Percentiles rank a stretch among this genome's conserved stretches.
Conservation (phyloP, 2,888 invertebrate species). For the Furcula furcula region DNA sequence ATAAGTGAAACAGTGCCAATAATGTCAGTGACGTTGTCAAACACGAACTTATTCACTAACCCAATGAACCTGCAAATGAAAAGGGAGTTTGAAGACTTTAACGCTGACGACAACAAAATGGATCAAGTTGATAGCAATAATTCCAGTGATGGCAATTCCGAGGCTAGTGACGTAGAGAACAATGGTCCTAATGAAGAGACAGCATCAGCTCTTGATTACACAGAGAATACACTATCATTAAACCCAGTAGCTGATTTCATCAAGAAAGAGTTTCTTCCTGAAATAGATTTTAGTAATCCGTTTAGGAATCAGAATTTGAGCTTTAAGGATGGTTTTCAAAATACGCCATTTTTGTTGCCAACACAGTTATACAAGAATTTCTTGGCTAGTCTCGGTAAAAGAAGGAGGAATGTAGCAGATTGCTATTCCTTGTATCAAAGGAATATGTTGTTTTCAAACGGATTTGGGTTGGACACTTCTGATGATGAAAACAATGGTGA, state of each 20-base stretch:
- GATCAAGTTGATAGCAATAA: conserved; percentile 62
- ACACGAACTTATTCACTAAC: conserved; percentile 62
- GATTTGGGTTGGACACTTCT: conserved; percentile 65
- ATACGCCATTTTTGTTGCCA: conserved; percentile 84
- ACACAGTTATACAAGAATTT: conserved; percentile 91
- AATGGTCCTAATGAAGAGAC: conserved; percentile 56
- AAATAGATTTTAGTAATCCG: conserved; percentile 68
- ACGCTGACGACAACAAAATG: conserved; percentile 54
- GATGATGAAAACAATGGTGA: conserved; percentile 70
- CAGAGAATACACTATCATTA: conserved; percentile 61
- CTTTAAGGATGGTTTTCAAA: conserved; percentile 68
- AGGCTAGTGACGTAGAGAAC: conserved; percentile 69
- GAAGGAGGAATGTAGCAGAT: conserved; percentile 68
- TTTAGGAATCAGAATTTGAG: conserved; percentile 65
- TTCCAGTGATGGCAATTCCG: conserved; percentile 69
- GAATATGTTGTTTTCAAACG: conserved; percentile 80
- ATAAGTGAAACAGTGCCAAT: conserved; percentile 55
- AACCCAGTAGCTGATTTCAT: conserved; percentile 75
- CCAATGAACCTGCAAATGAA: conserved; percentile 72
- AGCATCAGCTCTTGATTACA: conserved; percentile 60
- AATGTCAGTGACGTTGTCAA: conserved; percentile 72
- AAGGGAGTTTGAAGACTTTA: conserved; percentile 67
- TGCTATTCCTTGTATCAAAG: conserved; percentile 75
- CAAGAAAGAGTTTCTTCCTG: conserved; percentile 76
- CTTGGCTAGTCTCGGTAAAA: conserved; percentile 83